Evolutionary conservation across 2,797 vertebrate genomes (phyloP).

Genomic region (Argya squamiceps): DNA sequence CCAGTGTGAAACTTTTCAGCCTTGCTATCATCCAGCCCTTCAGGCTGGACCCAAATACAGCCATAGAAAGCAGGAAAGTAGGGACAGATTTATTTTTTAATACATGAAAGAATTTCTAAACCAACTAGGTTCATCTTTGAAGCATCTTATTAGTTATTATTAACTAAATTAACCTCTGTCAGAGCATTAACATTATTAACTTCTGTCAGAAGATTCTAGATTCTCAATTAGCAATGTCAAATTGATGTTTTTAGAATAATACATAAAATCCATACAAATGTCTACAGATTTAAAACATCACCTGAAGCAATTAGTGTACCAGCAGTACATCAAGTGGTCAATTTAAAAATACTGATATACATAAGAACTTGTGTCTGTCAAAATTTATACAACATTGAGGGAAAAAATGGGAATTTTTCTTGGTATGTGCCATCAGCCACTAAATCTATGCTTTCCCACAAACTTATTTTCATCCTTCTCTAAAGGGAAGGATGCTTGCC

Average conservation of each 20-base stretch:
- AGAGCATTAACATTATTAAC: too few relatives aligned
- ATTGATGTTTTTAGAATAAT: not conserved
- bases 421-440: not conserved
- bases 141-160: not conserved
- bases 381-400: not conserved
- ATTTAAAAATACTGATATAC: not conserved
- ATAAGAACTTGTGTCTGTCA: not conserved
- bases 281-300: not conserved
- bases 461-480: slow-evolving; percentile 1
- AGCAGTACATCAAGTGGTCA: not conserved
- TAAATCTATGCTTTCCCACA: not conserved
- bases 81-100: not conserved
- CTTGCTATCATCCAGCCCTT: not conserved
- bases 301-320: not conserved
- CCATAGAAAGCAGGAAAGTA: not conserved
- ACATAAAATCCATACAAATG: not conserved
- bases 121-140: not conserved
- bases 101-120: not conserved
- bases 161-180: not conserved
- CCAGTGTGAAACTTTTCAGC: not conserved
- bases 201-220: not conserved
- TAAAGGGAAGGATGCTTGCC: not conserved
- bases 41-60: not conserved
- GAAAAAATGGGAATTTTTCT: not conserved
- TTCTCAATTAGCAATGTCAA: not conserved